Evolutionary conservation across 2,113 vertebrate species (phyloP).

Genomic region (human (Homo sapiens)): GRCh38 chr14:64889501-64890000

Average conservation of each 20-base stretch:
- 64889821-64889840: no score
- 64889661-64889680: background rate
- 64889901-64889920: no score
- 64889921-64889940: no score
- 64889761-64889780: no score
- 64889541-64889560: background rate
- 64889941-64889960: no score
- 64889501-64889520: background rate
- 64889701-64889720: background rate
- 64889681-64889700: background rate
- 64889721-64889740: background rate
- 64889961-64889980: no score
- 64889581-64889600: background rate
- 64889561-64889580: background rate
- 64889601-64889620: background rate
- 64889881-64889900: no score
- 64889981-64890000: no score
- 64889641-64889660: background rate
- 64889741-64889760: background rate
- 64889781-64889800: no score
- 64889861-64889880: no score
- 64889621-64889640: background rate
- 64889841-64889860: no score
- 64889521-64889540: background rate
- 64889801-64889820: no score